A percentile compares a stretch with the other conserved stretches of the same genome.
Conservation (phyloP, 2,797 vertebrate genomes). For the Erpetoichthys calabaricus region DNA sequence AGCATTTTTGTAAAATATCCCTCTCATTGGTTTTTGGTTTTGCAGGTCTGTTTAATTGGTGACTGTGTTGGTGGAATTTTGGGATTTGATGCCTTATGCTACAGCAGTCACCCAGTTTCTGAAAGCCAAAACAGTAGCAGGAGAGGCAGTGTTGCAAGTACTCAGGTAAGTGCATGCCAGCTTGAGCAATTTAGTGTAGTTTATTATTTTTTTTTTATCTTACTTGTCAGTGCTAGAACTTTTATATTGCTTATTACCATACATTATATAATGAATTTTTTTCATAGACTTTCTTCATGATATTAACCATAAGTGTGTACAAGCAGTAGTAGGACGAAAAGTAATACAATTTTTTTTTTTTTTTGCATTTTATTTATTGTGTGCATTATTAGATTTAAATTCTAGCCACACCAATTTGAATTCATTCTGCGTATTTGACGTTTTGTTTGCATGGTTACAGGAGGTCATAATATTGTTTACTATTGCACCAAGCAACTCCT, state of each 20-base stretch:
- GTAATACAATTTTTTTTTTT: no score
- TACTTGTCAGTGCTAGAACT: neutral
- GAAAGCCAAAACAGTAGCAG: constrained; percentile 93
- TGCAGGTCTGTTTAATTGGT: constrained; percentile 85
- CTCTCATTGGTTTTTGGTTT: constrained; percentile 3
- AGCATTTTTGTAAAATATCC: no score
- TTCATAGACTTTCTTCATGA: no score
- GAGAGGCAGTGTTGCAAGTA: constrained; percentile 79
- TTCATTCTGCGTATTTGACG: no score
- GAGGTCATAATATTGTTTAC: no score
- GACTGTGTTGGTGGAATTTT: constrained; percentile 93
- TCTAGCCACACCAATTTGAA: no score
- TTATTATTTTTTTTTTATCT: neutral
- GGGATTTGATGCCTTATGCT: constrained; percentile 89
- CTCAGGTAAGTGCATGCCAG: constrained; percentile 56
- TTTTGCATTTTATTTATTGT: no score
- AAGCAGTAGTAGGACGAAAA: no score
- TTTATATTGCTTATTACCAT: neutral
- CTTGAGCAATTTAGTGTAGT: neutral
- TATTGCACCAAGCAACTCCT: no score
- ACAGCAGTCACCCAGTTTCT: constrained; percentile 67
- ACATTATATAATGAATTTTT: neutral
- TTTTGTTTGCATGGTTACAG: no score
- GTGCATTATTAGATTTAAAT: no score
- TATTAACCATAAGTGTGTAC: no score